These are phyloP conservation scores for Rhagonycha lutea DNA, from an alignment of 2,888 invertebrate genomes.

Conservation along the genomic window DNA sequence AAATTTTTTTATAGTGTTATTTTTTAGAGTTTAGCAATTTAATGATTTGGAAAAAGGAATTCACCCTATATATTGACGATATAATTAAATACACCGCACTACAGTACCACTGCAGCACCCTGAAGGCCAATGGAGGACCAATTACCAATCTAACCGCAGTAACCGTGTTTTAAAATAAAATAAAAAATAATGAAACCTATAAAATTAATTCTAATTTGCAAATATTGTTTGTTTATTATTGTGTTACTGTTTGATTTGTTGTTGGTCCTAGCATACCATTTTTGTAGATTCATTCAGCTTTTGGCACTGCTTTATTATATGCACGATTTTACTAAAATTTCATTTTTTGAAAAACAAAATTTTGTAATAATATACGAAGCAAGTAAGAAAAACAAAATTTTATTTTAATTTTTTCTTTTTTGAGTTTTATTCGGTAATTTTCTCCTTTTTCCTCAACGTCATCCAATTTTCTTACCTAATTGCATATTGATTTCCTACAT, in stretches of 20 bases:
- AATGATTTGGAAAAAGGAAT: not conserved
- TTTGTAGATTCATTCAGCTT: slow-evolving; percentile 14
- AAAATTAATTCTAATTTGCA: not conserved
- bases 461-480: not conserved
- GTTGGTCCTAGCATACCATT: slow-evolving; percentile 16
- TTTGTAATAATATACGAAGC: not conserved
- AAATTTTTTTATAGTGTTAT: not conserved
- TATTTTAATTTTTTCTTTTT: not conserved
- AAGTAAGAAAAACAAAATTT: not conserved
- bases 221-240: slow-evolving; percentile 2
- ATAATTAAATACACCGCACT: slow-evolving; percentile 18
- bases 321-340: slow-evolving; percentile 14
- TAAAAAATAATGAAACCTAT: not conserved
- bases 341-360: not conserved
- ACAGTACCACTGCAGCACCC: slow-evolving; percentile 30
- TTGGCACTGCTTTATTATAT: slow-evolving; percentile 17
- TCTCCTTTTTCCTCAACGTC: not conserved
- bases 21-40: not conserved
- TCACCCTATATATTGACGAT: slow-evolving; percentile 11
- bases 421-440: not conserved
- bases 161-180: not conserved
- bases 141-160: slow-evolving; percentile 23
- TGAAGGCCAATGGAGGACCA: slow-evolving; percentile 24
- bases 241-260: slow-evolving; percentile 19
- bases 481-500: not conserved